Evolutionary conservation across 2,797 vertebrate genomes (phyloP).

Genomic region (Oryzias sinensis): DNA sequence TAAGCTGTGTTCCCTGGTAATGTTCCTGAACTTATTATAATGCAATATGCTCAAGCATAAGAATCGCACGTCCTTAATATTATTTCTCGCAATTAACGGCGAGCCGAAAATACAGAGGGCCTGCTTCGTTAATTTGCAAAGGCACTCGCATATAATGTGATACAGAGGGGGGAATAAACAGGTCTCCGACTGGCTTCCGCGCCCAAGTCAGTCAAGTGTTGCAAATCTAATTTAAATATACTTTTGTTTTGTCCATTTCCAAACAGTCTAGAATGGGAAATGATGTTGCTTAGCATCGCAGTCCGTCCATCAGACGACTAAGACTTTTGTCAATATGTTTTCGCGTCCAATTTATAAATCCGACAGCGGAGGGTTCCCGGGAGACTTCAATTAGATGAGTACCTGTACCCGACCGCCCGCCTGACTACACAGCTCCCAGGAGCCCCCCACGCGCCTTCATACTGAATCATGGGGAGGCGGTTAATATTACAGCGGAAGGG

Average conservation of each 20-base stretch:
- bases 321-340: constrained; percentile 68
- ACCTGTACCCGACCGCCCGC: constrained; percentile 63
- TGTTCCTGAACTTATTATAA: constrained; percentile 82
- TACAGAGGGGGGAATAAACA: constrained; percentile 70
- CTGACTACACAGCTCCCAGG: constrained; percentile 58
- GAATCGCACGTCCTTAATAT: constrained; percentile 78
- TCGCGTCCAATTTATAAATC: constrained; percentile 63
- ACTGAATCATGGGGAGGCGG: constrained; percentile 68
- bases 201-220: constrained; percentile 79
- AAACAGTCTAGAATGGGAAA: constrained; percentile 45
- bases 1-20: constrained; percentile 78
- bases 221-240: constrained; percentile 86
- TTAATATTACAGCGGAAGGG: constrained; percentile 69
- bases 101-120: constrained; percentile 67
- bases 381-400: constrained; percentile 77
- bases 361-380: constrained; percentile 38
- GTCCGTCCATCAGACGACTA: constrained; percentile 27
- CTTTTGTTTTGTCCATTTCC: constrained; percentile 78
- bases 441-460: constrained; percentile 51
- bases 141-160: constrained; percentile 71
- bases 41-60: constrained; percentile 71
- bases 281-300: constrained; percentile 45
- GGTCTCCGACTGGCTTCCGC: constrained; percentile 59
- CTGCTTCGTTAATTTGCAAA: constrained; percentile 79
- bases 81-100: constrained; percentile 82